Evolutionary conservation across 2,113 vertebrate genomes (phyloP), one percentile per base, ranked within the genome.

Genomic region (Cairina moschata): DNA sequence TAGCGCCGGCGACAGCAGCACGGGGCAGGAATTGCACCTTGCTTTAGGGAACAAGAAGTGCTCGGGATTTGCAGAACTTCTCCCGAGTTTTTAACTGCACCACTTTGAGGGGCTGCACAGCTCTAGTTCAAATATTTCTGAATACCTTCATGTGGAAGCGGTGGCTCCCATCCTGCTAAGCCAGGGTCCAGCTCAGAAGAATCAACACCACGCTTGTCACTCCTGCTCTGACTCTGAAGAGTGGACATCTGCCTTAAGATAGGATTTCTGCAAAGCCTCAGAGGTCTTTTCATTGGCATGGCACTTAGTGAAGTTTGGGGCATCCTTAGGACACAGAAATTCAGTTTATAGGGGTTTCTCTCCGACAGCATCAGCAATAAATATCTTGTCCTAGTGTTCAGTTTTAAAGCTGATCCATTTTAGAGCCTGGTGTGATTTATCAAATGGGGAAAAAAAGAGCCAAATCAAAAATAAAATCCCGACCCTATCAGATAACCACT

Each of bases 401-500:
- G 23, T 50, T 91, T 74, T 76, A 80, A 82, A 90, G 40, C n/a
- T 42, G 71, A 14, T 74, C 60, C 34, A 34, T 65, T 91, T 87
- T 38, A 93, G 65, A 93, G 46, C 29, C 56, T 32, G 17, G 2
- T 3, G 34, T 1, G 4, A 75, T 54, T 81, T 75, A 78, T 84
- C 34, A 67, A 69, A 86, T 18, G 22, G 21, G 46, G 34, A 59
- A 65, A 34, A 36, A 74, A 85, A 79, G n/a, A 76, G 31, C 16
- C 31, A 38, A 88, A 77, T 6, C 62, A 71, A 93, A 67, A 93
- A 46, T 50, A 58, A 85, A 83, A 89, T 71, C 46, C 78, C 76
- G 74, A 8, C 38, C n/a, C 40, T 62, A 60, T 11, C 56, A 91
- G 69, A 13, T 23, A 81, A 72, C 40, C 29, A 28, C 42, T 78